phyloP scores from a whole-genome alignment of 1,140 invertebrate species.

The Neodiprion virginianus region DNA sequence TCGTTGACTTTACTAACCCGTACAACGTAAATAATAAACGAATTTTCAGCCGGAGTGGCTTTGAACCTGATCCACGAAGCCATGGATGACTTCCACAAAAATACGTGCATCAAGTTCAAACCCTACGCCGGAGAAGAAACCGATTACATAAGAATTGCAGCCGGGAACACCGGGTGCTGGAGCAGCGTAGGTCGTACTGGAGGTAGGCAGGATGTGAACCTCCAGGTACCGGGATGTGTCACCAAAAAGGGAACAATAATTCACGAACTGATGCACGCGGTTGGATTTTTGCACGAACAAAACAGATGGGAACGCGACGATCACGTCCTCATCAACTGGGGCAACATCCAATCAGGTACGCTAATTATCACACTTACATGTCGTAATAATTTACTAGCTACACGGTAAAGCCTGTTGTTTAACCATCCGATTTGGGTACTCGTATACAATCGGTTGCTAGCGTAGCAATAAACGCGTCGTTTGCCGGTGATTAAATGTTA shows the following conservation, averaged over 20 bases:
- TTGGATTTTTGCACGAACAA: slow-evolving; percentile 89
- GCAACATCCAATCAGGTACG: slow-evolving; percentile 74
- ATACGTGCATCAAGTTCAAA: slow-evolving; percentile 79
- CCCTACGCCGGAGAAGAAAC: slow-evolving; percentile 64
- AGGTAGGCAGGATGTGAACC: slow-evolving; percentile 74
- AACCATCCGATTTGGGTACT: too few species aligned
- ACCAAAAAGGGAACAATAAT: slow-evolving; percentile 76
- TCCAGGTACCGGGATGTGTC: slow-evolving; percentile 78
- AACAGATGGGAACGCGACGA: slow-evolving; percentile 80
- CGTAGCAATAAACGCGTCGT: too few species aligned
- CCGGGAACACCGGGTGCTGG: slow-evolving; percentile 79
- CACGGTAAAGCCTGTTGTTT: too few species aligned
- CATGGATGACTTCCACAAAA: slow-evolving; percentile 72
- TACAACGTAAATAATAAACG: too few species aligned
- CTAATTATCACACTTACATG: slow-evolving; percentile 7
- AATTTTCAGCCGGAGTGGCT: slow-evolving; percentile 49
- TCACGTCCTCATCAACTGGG: slow-evolving; percentile 73
- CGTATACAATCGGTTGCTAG: too few species aligned
- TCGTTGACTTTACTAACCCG: too few species aligned
- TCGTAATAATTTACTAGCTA: not conserved
- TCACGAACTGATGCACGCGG: slow-evolving; percentile 86
- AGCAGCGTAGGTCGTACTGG: slow-evolving; percentile 78
- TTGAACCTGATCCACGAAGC: slow-evolving; percentile 66
- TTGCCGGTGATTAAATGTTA: too few species aligned
- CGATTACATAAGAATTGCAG: slow-evolving; percentile 75